Conservation (phyloP, 2,888 invertebrate genomes). For the Lochmaea crataegi region DNA sequence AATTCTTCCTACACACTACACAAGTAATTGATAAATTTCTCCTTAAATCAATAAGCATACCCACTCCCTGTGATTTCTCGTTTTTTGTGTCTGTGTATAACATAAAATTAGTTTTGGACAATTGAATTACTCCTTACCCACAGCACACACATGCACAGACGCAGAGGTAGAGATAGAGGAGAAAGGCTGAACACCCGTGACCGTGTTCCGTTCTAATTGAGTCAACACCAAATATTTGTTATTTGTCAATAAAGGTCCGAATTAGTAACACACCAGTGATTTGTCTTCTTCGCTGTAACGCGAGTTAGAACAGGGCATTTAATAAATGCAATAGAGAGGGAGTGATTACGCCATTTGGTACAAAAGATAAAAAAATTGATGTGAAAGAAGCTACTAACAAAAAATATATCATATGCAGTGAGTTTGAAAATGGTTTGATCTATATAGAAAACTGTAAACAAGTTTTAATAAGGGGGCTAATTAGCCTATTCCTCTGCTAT, state of each 20-base stretch:
- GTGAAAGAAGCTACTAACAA: constrained; percentile 28
- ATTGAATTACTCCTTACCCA: constrained; percentile 26
- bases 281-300: constrained; percentile 52
- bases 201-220: constrained; percentile 37
- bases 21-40: neutral
- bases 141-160: constrained; percentile 1
- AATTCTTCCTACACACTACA: neutral
- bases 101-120: constrained; percentile 27
- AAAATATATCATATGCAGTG: no score
- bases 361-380: neutral
- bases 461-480: no score
- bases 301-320: constrained; percentile 52
- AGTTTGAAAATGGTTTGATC: no score
- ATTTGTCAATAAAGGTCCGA: constrained; percentile 46
- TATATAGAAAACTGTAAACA: no score
- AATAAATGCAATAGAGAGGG: constrained; percentile 52
- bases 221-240: constrained; percentile 46
- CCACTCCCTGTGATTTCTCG: constrained; percentile 4
- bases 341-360: constrained; percentile 24
- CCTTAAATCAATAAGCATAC: neutral
- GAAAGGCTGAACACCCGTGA: neutral
- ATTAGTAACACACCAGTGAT: constrained; percentile 47
- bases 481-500: no score
- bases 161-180: neutral
- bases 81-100: constrained; percentile 13